These are phyloP conservation scores for Montipora capricornis DNA, from an alignment of 64 coral and sea anemone genomes.

Conservation along the genomic window DNA sequence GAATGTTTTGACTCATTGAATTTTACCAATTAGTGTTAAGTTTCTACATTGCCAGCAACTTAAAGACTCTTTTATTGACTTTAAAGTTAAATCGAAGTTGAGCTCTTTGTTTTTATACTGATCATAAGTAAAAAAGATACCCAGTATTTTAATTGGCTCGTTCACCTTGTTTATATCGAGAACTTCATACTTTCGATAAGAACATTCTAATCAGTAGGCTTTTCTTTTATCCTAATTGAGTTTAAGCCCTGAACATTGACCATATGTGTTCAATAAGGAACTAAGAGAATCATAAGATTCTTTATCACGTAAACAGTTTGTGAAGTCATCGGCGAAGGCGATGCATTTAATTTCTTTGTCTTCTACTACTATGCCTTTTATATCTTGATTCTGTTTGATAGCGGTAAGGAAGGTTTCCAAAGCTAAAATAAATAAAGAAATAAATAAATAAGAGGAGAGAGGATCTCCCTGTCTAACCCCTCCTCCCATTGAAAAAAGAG, in stretches of 20 bases:
- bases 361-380: slow-evolving; percentile 22
- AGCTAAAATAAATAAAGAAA: slow-evolving; percentile 28
- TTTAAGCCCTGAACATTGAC: not conserved
- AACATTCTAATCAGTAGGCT: not conserved
- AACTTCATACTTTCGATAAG: not conserved
- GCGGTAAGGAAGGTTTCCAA: not conserved
- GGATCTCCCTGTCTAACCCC: slow-evolving; percentile 35
- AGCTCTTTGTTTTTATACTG: not conserved
- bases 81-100: too few species aligned
- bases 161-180: not conserved
- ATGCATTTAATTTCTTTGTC: slow-evolving; percentile 20
- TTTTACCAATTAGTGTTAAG: too few species aligned
- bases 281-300: not conserved
- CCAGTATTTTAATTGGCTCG: not conserved
- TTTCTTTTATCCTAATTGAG: not conserved
- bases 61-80: too few species aligned
- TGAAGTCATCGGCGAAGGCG: slow-evolving; percentile 11
- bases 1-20: too few species aligned
- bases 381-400: not conserved
- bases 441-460: slow-evolving; percentile 36
- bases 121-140: not conserved
- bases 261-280: not conserved
- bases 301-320: slow-evolving; percentile 3
- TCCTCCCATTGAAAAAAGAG: not conserved
- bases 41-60: too few species aligned